Conservation (phyloP, 2,113 vertebrate genomes). For the Hyperopisus bebe region DNA sequence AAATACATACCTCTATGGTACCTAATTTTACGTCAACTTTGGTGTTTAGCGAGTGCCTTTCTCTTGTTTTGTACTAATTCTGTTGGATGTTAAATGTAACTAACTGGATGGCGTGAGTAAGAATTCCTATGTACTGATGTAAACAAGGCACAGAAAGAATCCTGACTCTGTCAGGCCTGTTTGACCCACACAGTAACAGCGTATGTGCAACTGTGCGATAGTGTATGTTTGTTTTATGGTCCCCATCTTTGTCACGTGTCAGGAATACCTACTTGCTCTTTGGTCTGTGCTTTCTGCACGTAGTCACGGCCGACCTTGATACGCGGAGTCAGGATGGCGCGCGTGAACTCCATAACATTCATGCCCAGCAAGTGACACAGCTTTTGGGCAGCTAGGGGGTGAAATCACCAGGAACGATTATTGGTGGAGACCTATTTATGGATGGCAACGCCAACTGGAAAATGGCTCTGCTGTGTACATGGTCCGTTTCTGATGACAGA, state of each 20-base stretch:
- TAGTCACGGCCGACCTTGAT: slow-evolving; percentile 98
- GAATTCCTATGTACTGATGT: background rate
- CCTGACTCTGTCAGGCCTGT: background rate
- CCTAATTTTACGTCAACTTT: background rate
- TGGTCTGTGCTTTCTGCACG: slow-evolving; percentile 97
- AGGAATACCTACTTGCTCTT: slow-evolving; percentile 77
- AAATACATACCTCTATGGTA: background rate
- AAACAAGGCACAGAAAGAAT: background rate
- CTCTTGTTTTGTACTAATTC: background rate
- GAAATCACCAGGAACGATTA: background rate
- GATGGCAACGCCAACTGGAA: background rate
- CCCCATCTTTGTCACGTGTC: background rate
- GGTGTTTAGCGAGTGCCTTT: background rate
- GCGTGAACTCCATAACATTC: slow-evolving; percentile 97
- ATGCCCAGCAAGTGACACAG: slow-evolving; percentile 93
- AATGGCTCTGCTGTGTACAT: background rate
- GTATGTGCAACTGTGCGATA: background rate
- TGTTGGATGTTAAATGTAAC: background rate
- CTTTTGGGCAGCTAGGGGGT: slow-evolving; percentile 82
- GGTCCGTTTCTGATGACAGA: background rate
- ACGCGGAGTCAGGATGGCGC: slow-evolving; percentile 89
- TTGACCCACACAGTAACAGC: background rate
- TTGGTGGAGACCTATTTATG: background rate
- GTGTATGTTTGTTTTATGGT: background rate
- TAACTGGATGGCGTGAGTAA: background rate